Percentiles rank a stretch among this genome's conserved stretches.
Evolutionary conservation across 2,888 invertebrate species (phyloP).

Genomic region (Pyrochroa serraticornis): DNA sequence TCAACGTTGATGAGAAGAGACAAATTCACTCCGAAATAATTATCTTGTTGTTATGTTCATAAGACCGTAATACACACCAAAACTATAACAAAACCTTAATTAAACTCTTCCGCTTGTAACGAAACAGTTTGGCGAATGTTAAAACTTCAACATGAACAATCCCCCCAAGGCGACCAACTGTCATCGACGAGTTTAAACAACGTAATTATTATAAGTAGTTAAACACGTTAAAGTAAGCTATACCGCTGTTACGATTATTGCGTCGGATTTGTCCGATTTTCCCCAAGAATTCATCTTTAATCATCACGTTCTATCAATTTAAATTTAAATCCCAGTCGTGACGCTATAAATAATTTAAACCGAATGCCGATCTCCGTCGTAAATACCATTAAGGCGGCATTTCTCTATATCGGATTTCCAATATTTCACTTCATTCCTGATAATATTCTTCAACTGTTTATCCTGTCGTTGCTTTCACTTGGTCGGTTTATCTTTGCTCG

Average conservation of each 20-base stretch:
- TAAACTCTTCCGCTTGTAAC: conserved; percentile 19
- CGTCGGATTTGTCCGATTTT: neutral
- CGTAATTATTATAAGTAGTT: conserved; percentile 22
- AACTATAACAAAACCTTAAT: conserved; percentile 26
- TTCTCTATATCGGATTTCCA: too few species aligned
- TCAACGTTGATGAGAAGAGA: neutral
- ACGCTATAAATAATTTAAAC: too few species aligned
- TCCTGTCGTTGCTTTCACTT: neutral
- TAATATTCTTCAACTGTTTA: too few species aligned
- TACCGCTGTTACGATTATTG: conserved; percentile 3
- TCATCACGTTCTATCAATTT: too few species aligned
- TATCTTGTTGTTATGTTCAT: conserved; percentile 10
- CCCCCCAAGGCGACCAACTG: conserved; percentile 15
- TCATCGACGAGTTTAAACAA: conserved; percentile 24
- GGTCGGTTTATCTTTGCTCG: neutral
- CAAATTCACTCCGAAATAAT: neutral
- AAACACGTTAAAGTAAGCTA: conserved; percentile 21
- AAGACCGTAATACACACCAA: conserved; percentile 1
- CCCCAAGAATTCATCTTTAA: neutral
- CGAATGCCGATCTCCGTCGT: too few species aligned
- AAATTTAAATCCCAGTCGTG: too few species aligned
- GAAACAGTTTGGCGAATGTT: conserved; percentile 22
- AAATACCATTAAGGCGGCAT: too few species aligned
- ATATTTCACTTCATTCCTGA: too few species aligned
- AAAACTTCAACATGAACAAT: conserved; percentile 17